Base-by-base conservation (phyloP, 1,140 invertebrate species). In the Pogonus chalceus region DNA sequence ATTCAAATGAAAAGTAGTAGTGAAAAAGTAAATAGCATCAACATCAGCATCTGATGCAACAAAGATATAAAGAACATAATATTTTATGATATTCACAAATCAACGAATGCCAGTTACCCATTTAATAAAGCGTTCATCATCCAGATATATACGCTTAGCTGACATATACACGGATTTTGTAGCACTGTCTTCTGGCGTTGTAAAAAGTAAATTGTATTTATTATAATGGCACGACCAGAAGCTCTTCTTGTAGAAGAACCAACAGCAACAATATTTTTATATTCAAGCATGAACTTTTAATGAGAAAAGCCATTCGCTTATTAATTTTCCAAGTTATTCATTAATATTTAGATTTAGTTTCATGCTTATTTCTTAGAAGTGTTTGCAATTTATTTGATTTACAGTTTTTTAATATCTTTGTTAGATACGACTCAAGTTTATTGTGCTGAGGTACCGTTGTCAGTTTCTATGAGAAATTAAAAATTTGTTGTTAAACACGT, bases 171-270 rank as follows among this genome's bases (percentile, higher is more conserved):
- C 37, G 3, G 37, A 43, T 43, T 43, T 16, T 12, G 37, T 43
- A 10, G 37, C 37, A 18, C 37, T 16, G 37, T 43, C n/a, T n/a
- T n/a, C n/a, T 43, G 37, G 3, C 37, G 18, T 7, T 43, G 37
- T 43, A 43, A 43, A 43, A 43, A 43, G 9, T 43, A 43, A 43
- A 43, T 43, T 43, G 37, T 43, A 43, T 43, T 43, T 43, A 43
- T 43, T 43, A 16, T 43, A 43, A 43, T 43, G 37, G 37, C 37
- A 16, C 7, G 9, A 10, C 3, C 18, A 43, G 3, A 43, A 18
- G 37, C 37, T 10, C n/a, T n/a, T n/a, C n/a, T n/a, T n/a, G n/a
- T n/a, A n/a, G n/a, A n/a, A n/a, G n/a, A n/a, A n/a, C n/a, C n/a
- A n/a, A n/a, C n/a, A n/a, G n/a, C n/a, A n/a, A n/a, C n/a, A n/a